Base-by-base conservation (phyloP, 2,888 invertebrate genomes). In the Cosmia pyralina region DNA sequence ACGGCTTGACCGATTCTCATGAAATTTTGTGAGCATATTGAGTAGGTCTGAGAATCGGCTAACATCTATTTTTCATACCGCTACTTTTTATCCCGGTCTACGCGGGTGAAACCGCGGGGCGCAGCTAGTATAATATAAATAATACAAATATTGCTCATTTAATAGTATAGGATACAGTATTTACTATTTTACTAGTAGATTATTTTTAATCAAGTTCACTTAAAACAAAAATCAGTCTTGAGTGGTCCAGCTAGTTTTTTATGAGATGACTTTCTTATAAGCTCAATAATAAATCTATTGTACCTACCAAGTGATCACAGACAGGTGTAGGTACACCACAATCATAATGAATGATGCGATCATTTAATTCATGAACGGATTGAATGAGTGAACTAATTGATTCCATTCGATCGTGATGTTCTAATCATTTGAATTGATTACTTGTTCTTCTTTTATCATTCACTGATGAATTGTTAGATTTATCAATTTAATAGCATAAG, bases 381-480 rank as follows among this genome's bases (percentile, higher is more conserved):
- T 68, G 73, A 85, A 82, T 82, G 83, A 82, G 62, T 76, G 79
- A 85, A 70, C 73, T 85, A 79, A 85, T 83, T 85, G 83, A 82
- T 82, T 82, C 55, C 69, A 73, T 81, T 82, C 72, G 58, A 44
- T 73, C 85, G 79, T 76, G 75, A 73, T 82, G 75, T 44, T 71
- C 69, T 79, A 74, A 83, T 85, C 79, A 74, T 79, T 72, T 68
- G 59, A 74, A 82, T 79, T 75, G 79, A 85, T 85, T 79, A 85
- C 64, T 85, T 71, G 58, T 55, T 65, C 68, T 82, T 72, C 60
- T 73, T 82, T 52, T 70, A 74, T 79, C 28, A 53, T 65, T 68
- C 15, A 1, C 15, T 52, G 13, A 83, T 79, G 17, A 63, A 69
- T 73, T 66, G 58, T 34, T 41, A 82, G 67, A 57, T 41, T 28